Percentiles rank a stretch among this genome's conserved stretches.
Evolutionary conservation across 2,113 vertebrate genomes (phyloP).

Genomic region (Leptosomus discolor): DNA sequence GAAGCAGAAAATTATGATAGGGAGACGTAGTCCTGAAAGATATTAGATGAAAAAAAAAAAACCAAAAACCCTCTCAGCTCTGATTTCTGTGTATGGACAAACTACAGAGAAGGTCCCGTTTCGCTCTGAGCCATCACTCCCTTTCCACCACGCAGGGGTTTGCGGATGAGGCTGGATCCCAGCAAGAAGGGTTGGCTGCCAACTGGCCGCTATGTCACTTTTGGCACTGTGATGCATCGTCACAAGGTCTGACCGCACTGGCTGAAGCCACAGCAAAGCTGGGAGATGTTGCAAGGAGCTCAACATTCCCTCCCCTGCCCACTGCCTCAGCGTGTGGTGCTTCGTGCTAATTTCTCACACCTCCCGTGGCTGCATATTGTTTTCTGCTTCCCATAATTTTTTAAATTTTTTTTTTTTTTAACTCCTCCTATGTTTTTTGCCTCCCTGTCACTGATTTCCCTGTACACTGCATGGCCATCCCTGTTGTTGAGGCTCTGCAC

Average conservation of each 20-base stretch:
- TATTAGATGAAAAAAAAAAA: neutral
- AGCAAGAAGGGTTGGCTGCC: neutral
- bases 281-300: neutral
- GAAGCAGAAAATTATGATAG: neutral
- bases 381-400: neutral
- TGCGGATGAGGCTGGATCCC: neutral
- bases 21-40: neutral
- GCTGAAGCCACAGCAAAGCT: neutral
- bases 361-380: neutral
- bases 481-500: neutral
- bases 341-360: neutral
- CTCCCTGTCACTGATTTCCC: neutral
- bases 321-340: neutral
- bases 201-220: neutral
- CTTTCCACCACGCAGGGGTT: neutral
- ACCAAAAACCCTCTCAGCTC: neutral
- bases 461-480: rapidly evolving
- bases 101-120: neutral
- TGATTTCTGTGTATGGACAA: neutral
- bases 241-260: neutral
- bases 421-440: neutral
- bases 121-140: rapidly evolving
- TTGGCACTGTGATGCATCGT: rapidly evolving
- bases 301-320: neutral
- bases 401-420: neutral